A percentile compares a stretch with the other conserved stretches of the same genome.
phyloP scores from a whole-genome alignment of 2,888 invertebrate genomes.

The Anorthoa munda region DNA sequence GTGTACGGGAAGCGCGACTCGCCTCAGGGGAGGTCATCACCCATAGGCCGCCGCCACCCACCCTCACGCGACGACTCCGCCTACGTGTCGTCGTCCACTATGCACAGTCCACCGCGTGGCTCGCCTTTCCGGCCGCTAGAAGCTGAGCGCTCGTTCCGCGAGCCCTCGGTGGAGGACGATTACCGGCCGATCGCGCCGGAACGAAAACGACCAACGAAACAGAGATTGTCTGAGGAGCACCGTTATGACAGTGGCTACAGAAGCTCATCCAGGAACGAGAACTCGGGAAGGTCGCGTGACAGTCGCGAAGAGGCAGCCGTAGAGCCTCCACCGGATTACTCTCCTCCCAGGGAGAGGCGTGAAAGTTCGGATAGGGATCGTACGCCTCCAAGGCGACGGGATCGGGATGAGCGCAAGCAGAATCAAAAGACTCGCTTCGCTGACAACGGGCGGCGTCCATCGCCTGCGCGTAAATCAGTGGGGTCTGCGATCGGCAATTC shows the following conservation, averaged over 20 bases:
- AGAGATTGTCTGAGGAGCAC: conserved; percentile 88
- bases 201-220: conserved; percentile 91
- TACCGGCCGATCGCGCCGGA: conserved; percentile 92
- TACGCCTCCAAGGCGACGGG: conserved; percentile 87
- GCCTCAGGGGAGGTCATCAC: conserved; percentile 85
- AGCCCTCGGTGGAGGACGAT: conserved; percentile 89
- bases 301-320: conserved; percentile 88
- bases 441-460: conserved; percentile 83
- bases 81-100: conserved; percentile 90
- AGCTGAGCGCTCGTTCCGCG: conserved; percentile 86
- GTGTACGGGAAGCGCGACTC: conserved; percentile 87
- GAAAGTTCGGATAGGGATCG: conserved; percentile 86
- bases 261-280: conserved; percentile 90
- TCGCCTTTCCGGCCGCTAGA: conserved; percentile 89
- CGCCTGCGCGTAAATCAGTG: conserved; percentile 88
- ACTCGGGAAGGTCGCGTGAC: conserved; percentile 87
- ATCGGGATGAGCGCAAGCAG: conserved; percentile 90
- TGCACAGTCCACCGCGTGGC: conserved; percentile 90
- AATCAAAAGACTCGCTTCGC: conserved; percentile 94
- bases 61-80: conserved; percentile 91
- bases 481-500: conserved; percentile 94
- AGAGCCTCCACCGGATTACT: conserved; percentile 94
- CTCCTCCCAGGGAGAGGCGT: conserved; percentile 91
- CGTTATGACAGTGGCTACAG: conserved; percentile 91
- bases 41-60: conserved; percentile 86